Evolutionary conservation across 2,113 vertebrate species (phyloP).

Genomic region (Spea bombifrons): DNA sequence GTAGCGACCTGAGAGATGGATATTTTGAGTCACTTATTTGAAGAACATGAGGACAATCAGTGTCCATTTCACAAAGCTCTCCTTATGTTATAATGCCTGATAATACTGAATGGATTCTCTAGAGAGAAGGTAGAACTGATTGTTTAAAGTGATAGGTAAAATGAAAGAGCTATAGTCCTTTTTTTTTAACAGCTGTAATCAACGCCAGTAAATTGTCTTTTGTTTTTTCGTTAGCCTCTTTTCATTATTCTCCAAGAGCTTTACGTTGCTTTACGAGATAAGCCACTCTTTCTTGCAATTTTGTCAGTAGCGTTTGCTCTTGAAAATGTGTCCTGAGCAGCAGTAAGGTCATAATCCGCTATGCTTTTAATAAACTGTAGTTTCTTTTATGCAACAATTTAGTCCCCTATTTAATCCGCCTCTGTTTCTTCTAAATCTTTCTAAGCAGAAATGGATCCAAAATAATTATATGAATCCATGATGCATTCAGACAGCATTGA

Average conservation of each 20-base stretch:
- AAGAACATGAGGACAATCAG: conserved; percentile 25
- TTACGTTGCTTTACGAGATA: neutral
- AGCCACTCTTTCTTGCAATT: neutral
- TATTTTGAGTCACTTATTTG: conserved; percentile 53
- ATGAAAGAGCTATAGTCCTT: conserved; percentile 18
- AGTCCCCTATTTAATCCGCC: conserved; percentile 17
- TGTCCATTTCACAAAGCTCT: neutral
- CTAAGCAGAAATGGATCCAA: conserved; percentile 49
- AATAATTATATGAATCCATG: conserved; percentile 49
- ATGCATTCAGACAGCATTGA: conserved; percentile 46
- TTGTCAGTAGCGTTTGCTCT: neutral
- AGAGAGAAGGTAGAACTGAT: conserved; percentile 2
- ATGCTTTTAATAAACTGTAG: conserved; percentile 25
- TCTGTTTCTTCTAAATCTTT: conserved; percentile 54
- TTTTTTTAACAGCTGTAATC: conserved; percentile 19
- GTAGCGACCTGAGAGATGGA: conserved; percentile 74
- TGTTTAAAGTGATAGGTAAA: conserved; percentile 23
- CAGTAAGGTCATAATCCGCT: conserved; percentile 25
- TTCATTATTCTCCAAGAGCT: neutral
- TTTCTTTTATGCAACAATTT: conserved; percentile 15
- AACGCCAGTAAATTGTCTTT: conserved; percentile 20
- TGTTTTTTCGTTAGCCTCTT: conserved; percentile 10
- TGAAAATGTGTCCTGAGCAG: conserved; percentile 21
- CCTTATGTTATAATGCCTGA: neutral
- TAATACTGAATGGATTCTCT: neutral